These are phyloP conservation scores for Dreissena rostriformis DNA, from an alignment of 1,140 invertebrate species.

Conservation along the genomic window DNA sequence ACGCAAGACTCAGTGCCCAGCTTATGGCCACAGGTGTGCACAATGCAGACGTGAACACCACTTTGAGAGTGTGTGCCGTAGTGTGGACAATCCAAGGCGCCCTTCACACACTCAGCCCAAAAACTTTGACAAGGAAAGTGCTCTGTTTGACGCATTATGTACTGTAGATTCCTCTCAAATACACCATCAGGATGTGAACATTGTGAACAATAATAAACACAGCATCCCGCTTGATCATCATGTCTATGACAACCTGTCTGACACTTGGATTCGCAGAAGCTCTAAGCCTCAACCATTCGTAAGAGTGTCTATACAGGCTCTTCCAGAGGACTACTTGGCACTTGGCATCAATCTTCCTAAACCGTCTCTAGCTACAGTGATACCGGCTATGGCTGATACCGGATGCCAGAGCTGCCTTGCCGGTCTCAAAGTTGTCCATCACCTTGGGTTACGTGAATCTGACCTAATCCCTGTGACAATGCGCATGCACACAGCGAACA, in stretches of 20 bases:
- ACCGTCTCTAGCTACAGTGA: too few relatives aligned
- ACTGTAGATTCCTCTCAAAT: background rate
- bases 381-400: too few relatives aligned
- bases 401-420: too few relatives aligned
- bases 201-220: slow-evolving; percentile 44
- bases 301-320: too few relatives aligned
- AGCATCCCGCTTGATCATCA: too few relatives aligned
- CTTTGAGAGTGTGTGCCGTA: too few relatives aligned
- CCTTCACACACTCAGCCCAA: background rate
- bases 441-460: slow-evolving; percentile 9
- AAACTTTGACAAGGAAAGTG: background rate
- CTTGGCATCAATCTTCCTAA: too few relatives aligned
- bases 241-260: too few relatives aligned
- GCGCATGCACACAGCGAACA: too few relatives aligned
- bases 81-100: background rate
- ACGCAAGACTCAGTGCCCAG: slow-evolving; percentile 31
- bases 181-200: background rate
- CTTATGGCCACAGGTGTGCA: slow-evolving; percentile 30
- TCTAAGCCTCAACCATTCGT: too few relatives aligned
- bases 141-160: slow-evolving; percentile 25
- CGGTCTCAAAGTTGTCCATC: slow-evolving; percentile 9
- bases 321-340: too few relatives aligned
- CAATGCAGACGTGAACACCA: background rate
- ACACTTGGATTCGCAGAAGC: too few relatives aligned
- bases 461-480: slow-evolving; percentile 56